Conservation (phyloP, 2,113 vertebrate species). For the Benthochromis sp. region DNA sequence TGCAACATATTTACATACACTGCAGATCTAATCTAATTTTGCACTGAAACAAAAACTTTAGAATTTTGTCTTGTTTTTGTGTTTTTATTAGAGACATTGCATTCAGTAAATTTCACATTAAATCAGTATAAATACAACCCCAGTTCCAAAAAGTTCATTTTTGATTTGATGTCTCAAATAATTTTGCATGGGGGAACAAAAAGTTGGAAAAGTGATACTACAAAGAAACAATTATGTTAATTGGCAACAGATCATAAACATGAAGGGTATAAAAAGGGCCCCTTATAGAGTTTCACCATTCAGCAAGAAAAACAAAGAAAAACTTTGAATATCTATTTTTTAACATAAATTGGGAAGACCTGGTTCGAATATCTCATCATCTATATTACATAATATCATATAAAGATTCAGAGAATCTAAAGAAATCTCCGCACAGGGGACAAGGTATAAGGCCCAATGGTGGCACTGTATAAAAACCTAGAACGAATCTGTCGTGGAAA, state of each 20-base stretch:
- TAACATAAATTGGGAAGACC: not conserved
- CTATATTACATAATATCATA: not conserved
- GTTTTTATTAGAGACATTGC: not conserved
- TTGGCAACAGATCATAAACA: not conserved
- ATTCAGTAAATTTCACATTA: not conserved
- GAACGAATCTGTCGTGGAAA: not conserved
- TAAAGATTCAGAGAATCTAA: not conserved
- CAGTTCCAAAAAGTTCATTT: not conserved
- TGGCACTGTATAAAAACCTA: not conserved
- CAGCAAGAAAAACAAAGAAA: not conserved
- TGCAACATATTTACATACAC: fast-evolving
- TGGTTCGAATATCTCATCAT: not conserved
- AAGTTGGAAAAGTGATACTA: not conserved
- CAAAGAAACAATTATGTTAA: not conserved
- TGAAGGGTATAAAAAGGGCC: fast-evolving
- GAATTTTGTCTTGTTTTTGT: not conserved
- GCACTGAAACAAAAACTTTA: not conserved
- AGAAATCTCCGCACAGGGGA: not conserved
- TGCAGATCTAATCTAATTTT: not conserved
- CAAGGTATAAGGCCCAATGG: not conserved
- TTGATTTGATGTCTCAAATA: not conserved
- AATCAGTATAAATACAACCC: not conserved
- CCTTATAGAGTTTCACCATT: not conserved
- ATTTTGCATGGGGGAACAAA: not conserved
- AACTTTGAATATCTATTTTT: not conserved